Conservation (phyloP, 2,113 vertebrate genomes). For the Melanerpes aurifrons region DNA sequence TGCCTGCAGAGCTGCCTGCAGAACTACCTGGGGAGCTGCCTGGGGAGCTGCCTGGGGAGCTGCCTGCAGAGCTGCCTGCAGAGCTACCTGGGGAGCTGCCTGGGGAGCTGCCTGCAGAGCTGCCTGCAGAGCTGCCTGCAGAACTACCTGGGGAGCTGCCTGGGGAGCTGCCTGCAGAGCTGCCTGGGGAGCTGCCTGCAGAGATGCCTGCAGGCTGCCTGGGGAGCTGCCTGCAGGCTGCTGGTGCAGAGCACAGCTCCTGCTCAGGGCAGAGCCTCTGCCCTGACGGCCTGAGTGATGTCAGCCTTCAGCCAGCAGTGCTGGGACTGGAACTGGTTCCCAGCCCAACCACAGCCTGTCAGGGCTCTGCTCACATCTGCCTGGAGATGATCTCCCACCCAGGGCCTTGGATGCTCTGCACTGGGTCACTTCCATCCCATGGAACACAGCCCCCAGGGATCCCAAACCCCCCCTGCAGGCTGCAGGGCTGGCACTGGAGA, state of each 20-base stretch:
- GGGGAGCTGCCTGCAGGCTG: not conserved
- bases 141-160: too few species aligned
- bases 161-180: not conserved
- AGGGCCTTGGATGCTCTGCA: fast-evolving
- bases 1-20: not conserved
- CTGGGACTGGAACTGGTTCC: not conserved
- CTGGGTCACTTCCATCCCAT: not conserved
- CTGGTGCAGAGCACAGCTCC: not conserved
- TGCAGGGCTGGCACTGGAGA: not conserved
- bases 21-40: too few species aligned
- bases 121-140: not conserved
- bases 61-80: not conserved
- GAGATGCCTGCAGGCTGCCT: too few species aligned
- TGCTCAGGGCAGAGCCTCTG: not conserved
- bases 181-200: not conserved
- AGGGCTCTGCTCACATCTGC: not conserved
- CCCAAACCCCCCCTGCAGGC: not conserved
- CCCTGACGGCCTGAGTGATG: not conserved
- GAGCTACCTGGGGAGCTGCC: not conserved
- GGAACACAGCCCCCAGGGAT: fast-evolving
- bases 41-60: too few species aligned
- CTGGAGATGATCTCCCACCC: not conserved
- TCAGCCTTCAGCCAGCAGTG: not conserved
- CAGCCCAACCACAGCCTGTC: not conserved
- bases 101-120: not conserved